phyloP scores from a whole-genome alignment of 2,888 invertebrate species.

The Heliconius cydno region DNA sequence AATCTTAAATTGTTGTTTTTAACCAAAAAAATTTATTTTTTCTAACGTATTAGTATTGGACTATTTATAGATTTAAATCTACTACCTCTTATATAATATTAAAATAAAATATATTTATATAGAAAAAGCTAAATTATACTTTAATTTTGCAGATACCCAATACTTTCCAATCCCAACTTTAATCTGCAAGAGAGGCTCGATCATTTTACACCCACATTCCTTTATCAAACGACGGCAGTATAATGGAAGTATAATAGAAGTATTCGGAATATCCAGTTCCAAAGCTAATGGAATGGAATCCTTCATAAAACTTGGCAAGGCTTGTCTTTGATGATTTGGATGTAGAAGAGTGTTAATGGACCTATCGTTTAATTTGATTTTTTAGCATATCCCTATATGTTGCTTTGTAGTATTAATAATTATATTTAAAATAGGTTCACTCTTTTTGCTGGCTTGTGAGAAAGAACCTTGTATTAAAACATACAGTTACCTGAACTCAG shows the following conservation, averaged over 20 bases:
- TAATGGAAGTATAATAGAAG: constrained; percentile 45
- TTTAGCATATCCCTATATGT: not conserved
- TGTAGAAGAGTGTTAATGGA: not conserved
- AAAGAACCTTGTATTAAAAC: not conserved
- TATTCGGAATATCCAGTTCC: constrained; percentile 28
- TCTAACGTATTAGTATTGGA: too few relatives aligned
- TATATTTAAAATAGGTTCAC: not conserved
- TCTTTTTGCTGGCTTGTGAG: not conserved
- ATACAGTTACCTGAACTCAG: too few relatives aligned
- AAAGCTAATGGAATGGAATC: constrained; percentile 38
- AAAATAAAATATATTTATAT: not conserved
- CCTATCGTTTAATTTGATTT: not conserved
- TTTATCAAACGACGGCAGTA: constrained; percentile 38
- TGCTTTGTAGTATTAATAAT: not conserved
- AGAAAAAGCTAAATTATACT: not conserved
- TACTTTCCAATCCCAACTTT: constrained; percentile 16
- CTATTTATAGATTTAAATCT: not conserved
- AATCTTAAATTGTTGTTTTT: too few relatives aligned
- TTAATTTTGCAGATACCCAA: constrained; percentile 16
- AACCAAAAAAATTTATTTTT: too few relatives aligned
- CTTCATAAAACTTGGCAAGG: constrained; percentile 20
- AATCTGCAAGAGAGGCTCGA: constrained; percentile 38
- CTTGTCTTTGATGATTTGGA: constrained; percentile 7
- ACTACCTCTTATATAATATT: not conserved
- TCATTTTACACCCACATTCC: constrained; percentile 41